These are phyloP conservation scores for Acipenser ruthenus DNA, from an alignment of 2,797 vertebrate species.

Conservation along the genomic window DNA sequence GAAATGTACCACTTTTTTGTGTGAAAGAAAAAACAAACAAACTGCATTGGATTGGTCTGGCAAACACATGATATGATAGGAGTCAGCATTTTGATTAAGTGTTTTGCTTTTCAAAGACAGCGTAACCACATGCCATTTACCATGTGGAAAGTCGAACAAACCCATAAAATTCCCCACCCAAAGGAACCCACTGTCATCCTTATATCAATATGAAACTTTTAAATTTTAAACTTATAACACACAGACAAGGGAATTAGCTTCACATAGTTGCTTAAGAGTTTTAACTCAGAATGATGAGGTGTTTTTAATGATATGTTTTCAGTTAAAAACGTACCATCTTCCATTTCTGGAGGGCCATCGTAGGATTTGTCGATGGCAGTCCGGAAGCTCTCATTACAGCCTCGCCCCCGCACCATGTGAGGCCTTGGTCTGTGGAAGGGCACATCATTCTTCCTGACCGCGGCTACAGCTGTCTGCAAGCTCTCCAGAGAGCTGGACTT, in stretches of 20 bases:
- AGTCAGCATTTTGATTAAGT: no score
- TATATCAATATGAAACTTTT: no score
- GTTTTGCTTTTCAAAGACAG: no score
- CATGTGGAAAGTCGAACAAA: not conserved
- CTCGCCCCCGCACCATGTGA: slow-evolving; percentile 86
- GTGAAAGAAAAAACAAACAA: not conserved
- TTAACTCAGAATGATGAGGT: no score
- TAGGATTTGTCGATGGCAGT: slow-evolving; percentile 96
- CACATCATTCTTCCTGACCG: slow-evolving; percentile 80
- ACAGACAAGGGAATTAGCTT: not conserved
- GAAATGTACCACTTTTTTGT: not conserved
- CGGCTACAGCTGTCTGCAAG: slow-evolving; percentile 86
- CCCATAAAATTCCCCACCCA: no score
- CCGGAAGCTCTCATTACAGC: slow-evolving; percentile 92
- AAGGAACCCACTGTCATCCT: no score
- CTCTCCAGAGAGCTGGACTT: slow-evolving; percentile 96
- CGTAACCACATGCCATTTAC: not conserved
- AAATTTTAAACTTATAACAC: not conserved
- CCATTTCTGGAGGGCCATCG: slow-evolving; percentile 77
- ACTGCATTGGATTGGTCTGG: not conserved
- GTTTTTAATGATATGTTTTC: no score
- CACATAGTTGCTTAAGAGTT: not conserved
- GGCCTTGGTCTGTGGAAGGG: slow-evolving; percentile 86
- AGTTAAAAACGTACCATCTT: slow-evolving; percentile 61
- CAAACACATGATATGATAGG: no score